phyloP scores from a whole-genome alignment of 2,113 vertebrate species.

The Antechinus flavipes region DNA sequence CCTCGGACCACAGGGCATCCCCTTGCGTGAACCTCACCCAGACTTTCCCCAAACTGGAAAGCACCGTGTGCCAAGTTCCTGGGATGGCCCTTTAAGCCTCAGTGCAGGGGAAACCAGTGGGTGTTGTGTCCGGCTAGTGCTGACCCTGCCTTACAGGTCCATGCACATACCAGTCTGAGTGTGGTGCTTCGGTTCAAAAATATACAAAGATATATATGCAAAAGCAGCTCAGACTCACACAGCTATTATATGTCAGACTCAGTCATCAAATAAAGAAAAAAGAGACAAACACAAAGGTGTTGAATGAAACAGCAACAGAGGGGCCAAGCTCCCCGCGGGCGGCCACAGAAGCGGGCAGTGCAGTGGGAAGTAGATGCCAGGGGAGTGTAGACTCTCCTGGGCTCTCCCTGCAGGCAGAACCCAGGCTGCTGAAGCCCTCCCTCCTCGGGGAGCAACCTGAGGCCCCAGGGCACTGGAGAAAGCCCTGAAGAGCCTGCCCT shows the following conservation, averaged over 20 bases:
- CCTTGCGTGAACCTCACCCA: neutral
- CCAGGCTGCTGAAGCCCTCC: neutral
- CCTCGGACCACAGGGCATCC: neutral
- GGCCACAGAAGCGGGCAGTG: constrained; percentile 48
- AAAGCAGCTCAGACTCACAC: constrained; percentile 80
- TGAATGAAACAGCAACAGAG: constrained; percentile 62
- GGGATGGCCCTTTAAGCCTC: neutral
- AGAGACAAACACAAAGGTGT: constrained; percentile 77
- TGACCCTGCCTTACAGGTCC: neutral
- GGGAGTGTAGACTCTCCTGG: constrained; percentile 71
- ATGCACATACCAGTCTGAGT: constrained; percentile 9
- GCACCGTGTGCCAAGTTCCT: neutral
- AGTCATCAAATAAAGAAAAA: constrained; percentile 78
- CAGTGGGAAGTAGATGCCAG: constrained; percentile 55
- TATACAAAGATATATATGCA: constrained; percentile 54
- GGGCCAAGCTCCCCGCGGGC: neutral
- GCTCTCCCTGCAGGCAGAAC: constrained; percentile 54
- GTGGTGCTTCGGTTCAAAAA: neutral
- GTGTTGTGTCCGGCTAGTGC: neutral
- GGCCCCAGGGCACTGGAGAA: neutral
- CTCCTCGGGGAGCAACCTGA: neutral
- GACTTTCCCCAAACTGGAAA: neutral
- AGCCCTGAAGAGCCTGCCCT: neutral
- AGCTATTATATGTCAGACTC: constrained; percentile 65
- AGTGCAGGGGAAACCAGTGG: neutral